Base-by-base conservation (phyloP, 2,797 vertebrate species). In the Lagodon rhomboides region DNA sequence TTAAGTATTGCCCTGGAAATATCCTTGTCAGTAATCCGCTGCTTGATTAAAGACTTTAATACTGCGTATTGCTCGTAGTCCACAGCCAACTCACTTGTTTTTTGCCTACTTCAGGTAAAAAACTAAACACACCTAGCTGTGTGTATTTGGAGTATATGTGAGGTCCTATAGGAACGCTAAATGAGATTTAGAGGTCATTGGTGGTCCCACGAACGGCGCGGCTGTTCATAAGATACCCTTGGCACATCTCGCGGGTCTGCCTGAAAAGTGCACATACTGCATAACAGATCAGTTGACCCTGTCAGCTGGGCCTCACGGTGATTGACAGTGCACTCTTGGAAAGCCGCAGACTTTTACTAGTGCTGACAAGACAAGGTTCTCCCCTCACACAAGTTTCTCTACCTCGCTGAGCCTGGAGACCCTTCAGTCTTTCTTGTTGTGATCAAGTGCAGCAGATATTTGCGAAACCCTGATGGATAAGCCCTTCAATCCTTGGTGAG, bases 311-410 rank as follows among this genome's bases (percentile, higher is more conserved):
- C 79, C 66, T 89, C 55, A 66, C 68, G 38, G 18, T 91, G 90
- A 93, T 87, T 93, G 93, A 89, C 93, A 77, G 62, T 17, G 56
- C 76, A 64, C 83, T 88, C 88, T 70, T 25, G 55, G 74, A 91
- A 89, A 89, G 90, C 90, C 87, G 84, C 84, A 87, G 80, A 85
- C 76, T 87, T 85, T 81, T 79, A 88, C 86, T 68, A 58, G 81
- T 88, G 90, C 90, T 93, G 93, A 93, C 92, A 90, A 87, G 86
- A 92, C 91, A 93, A 89, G 74, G 81, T 86, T 79, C 72, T 46
- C 80, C 68, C 60, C 75, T 69, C 77, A 59, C 75, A 82, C 80
- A 59, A 49, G 63, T 84, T 76, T 58, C 74, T 79, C 54, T 65
- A 81, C 81, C 76, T 85, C 73, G 41, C 55, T 15, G 59, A 77